These are phyloP conservation scores for Turdus rufiventris DNA, from an alignment of 2,113 vertebrate genomes.

Conservation along the genomic window DNA sequence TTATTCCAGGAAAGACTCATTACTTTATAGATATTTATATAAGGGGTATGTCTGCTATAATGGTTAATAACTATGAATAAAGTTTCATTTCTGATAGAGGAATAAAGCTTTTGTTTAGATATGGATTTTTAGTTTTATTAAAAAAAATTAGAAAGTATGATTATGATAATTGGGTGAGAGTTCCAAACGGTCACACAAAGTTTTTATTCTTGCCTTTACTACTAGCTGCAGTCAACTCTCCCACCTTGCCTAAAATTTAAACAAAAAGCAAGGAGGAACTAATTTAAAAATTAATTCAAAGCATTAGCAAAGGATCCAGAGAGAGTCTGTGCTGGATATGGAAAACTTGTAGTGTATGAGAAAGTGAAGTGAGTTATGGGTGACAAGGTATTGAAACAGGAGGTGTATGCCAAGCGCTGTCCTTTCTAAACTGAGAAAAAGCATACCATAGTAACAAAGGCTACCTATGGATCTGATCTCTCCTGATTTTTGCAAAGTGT, in stretches of 20 bases:
- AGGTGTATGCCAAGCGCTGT: neutral
- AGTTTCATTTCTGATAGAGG: conserved; percentile 58
- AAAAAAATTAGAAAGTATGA: conserved; percentile 44
- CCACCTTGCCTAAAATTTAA: neutral
- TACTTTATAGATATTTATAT: conserved; percentile 75
- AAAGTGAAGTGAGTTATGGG: neutral
- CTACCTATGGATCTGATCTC: neutral
- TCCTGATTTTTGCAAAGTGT: neutral
- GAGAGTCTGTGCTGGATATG: neutral
- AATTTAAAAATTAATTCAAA: conserved; percentile 27
- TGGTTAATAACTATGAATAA: conserved; percentile 67
- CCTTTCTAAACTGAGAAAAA: neutral
- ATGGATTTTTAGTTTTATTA: conserved; percentile 64
- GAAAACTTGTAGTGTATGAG: neutral
- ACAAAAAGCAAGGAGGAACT: neutral
- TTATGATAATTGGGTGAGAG: conserved; percentile 36
- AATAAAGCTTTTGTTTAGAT: conserved; percentile 62
- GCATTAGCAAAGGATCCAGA: neutral
- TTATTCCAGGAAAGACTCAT: conserved; percentile 77
- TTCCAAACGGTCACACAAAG: conserved; percentile 7
- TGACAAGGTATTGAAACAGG: neutral
- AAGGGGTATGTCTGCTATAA: conserved; percentile 58
- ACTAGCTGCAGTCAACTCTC: neutral
- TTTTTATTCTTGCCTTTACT: conserved; percentile 29
- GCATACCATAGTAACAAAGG: neutral